Conservation (phyloP, 2,888 invertebrate genomes). For the Actias luna region DNA sequence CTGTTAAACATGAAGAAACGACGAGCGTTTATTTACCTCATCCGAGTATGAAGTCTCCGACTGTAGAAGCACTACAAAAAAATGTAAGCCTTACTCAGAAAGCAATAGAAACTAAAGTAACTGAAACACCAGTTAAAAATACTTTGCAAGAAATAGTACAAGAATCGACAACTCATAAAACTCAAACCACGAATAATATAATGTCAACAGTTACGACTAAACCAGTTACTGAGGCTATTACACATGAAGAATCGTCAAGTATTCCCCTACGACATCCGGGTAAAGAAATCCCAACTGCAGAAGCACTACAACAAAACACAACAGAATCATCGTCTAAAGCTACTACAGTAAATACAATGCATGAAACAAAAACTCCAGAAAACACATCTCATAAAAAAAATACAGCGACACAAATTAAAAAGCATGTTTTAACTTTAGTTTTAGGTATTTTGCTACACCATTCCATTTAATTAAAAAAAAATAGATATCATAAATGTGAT, state of each 20-base stretch:
- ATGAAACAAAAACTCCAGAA: slow-evolving; percentile 24
- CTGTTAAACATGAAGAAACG: neutral
- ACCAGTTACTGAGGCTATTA: neutral
- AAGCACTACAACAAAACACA: slow-evolving; percentile 51
- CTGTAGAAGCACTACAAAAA: neutral
- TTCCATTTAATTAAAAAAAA: slow-evolving; percentile 19
- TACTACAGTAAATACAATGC: slow-evolving; percentile 10
- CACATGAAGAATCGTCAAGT: neutral
- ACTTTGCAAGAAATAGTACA: neutral
- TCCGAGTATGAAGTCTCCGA: neutral
- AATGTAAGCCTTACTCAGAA: neutral
- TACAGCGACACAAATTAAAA: slow-evolving; percentile 24
- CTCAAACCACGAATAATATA: neutral
- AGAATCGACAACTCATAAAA: slow-evolving; percentile 22
- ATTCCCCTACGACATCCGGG: slow-evolving; percentile 22
- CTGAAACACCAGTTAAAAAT: neutral
- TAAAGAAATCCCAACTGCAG: slow-evolving; percentile 55
- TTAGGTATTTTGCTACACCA: slow-evolving; percentile 19
- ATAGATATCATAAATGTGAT: slow-evolving; percentile 25
- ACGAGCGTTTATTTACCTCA: neutral
- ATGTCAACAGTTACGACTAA: neutral
- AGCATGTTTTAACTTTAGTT: slow-evolving; percentile 16
- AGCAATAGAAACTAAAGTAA: neutral
- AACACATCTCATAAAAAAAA: slow-evolving; percentile 34
- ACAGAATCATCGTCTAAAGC: slow-evolving; percentile 29